Percentiles rank a stretch among this genome's conserved stretches.
phyloP scores from a whole-genome alignment of 2,113 vertebrate genomes.

The Orthonyx spaldingii region DNA sequence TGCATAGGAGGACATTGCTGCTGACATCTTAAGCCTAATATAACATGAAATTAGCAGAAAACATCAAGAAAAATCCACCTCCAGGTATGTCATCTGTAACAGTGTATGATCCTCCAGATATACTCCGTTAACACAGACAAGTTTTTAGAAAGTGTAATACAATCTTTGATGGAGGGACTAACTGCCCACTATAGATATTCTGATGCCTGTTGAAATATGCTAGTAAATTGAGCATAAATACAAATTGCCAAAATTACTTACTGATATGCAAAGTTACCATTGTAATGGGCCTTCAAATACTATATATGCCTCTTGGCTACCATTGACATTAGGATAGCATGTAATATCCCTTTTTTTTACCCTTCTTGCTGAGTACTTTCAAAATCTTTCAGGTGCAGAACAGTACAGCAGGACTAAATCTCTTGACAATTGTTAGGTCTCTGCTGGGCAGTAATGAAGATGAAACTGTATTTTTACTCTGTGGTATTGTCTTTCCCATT shows the following conservation, averaged over 20 bases:
- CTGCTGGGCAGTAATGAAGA: not conserved
- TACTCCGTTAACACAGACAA: not conserved
- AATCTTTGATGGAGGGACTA: not conserved
- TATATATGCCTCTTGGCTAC: not conserved
- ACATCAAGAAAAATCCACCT: conserved; percentile 45
- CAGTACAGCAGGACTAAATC: not conserved
- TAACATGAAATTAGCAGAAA: conserved; percentile 47
- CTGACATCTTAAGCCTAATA: conserved; percentile 18
- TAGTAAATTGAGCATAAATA: not conserved
- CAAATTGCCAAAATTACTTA: not conserved
- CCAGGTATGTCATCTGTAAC: not conserved
- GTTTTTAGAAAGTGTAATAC: not conserved
- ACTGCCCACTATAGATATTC: not conserved
- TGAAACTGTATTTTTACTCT: not conserved
- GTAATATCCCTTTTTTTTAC: not conserved
- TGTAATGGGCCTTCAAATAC: not conserved
- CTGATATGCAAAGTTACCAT: not conserved
- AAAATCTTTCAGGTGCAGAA: not conserved
- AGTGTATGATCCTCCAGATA: not conserved
- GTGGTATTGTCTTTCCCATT: not conserved
- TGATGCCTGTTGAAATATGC: not conserved
- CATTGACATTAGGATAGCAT: not conserved
- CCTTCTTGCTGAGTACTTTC: not conserved
- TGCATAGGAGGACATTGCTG: conserved; percentile 32
- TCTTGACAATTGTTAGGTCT: not conserved